phyloP scores from a whole-genome alignment of 2,797 vertebrate species.

The Potorous gilbertii region DNA sequence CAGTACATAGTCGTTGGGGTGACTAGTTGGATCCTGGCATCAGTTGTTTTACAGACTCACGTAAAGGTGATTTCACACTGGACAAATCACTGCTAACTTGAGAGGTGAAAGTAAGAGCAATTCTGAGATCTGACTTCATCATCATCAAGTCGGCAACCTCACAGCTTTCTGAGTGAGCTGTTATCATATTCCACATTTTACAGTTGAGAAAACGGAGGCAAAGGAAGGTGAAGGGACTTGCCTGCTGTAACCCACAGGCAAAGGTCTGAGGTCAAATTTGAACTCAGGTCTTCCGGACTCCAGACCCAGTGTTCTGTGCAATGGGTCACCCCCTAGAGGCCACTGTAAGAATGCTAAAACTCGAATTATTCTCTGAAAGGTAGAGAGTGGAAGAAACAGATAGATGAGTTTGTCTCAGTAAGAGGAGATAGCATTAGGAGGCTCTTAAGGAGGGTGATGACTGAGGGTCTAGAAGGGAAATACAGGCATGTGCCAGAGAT shows the following conservation, averaged over 20 bases:
- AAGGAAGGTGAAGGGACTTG: not conserved
- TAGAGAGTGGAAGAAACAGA: not conserved
- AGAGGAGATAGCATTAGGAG: not conserved
- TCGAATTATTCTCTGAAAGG: not conserved
- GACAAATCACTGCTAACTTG: not conserved
- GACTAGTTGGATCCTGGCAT: not conserved
- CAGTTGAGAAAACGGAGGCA: not conserved
- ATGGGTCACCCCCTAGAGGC: not conserved
- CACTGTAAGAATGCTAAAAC: not conserved
- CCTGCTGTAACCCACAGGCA: not conserved
- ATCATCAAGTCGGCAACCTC: not conserved
- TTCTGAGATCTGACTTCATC: not conserved
- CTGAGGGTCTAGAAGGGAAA: not conserved
- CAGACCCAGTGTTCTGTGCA: not conserved
- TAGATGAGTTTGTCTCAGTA: not conserved
- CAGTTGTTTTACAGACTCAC: not conserved
- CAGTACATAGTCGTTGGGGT: not conserved
- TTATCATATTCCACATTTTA: not conserved
- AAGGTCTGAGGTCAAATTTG: not conserved
- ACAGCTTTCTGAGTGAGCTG: not conserved
- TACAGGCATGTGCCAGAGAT: not conserved
- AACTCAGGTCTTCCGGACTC: not conserved
- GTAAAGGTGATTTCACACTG: not conserved
- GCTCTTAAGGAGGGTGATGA: not conserved
- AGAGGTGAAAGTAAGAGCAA: not conserved